phyloP scores from a whole-genome alignment of 2,888 invertebrate species.

The Sphaerophoria rueppellii region DNA sequence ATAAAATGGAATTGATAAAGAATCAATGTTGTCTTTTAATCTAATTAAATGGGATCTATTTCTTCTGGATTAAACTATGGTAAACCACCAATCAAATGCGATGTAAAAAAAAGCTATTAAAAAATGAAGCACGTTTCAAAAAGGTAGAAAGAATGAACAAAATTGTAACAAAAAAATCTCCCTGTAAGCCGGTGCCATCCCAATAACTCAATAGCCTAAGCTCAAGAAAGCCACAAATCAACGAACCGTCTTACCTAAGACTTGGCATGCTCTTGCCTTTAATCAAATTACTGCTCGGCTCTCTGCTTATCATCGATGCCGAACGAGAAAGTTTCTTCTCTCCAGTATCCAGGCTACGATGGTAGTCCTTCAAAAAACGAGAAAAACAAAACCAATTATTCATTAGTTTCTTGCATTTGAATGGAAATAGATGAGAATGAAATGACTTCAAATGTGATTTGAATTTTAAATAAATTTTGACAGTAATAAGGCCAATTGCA shows the following conservation, averaged over 20 bases:
- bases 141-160: not conserved
- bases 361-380: slow-evolving; percentile 88
- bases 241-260: slow-evolving; percentile 87
- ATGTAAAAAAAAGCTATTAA: too few species aligned
- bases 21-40: too few species aligned
- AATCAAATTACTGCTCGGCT: slow-evolving; percentile 88
- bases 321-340: slow-evolving; percentile 89
- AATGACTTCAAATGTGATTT: slow-evolving; percentile 38
- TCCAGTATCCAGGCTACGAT: slow-evolving; percentile 91
- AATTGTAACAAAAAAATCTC: not conserved
- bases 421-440: not conserved
- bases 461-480: slow-evolving; percentile 31
- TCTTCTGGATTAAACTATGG: too few species aligned
- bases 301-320: slow-evolving; percentile 86
- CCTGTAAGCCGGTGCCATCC: slow-evolving; percentile 46
- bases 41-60: too few species aligned
- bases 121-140: not conserved
- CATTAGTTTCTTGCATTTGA: not conserved
- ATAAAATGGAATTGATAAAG: too few species aligned
- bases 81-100: too few species aligned
- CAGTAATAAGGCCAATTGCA: slow-evolving; percentile 67
- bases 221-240: not conserved
- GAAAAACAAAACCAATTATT: not conserved
- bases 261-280: slow-evolving; percentile 99
- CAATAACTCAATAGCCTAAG: not conserved